A percentile compares a stretch with the other conserved stretches of the same genome.
Evolutionary conservation across 2,888 invertebrate species (phyloP).

Genomic region (Cacoxenus indagator): DNA sequence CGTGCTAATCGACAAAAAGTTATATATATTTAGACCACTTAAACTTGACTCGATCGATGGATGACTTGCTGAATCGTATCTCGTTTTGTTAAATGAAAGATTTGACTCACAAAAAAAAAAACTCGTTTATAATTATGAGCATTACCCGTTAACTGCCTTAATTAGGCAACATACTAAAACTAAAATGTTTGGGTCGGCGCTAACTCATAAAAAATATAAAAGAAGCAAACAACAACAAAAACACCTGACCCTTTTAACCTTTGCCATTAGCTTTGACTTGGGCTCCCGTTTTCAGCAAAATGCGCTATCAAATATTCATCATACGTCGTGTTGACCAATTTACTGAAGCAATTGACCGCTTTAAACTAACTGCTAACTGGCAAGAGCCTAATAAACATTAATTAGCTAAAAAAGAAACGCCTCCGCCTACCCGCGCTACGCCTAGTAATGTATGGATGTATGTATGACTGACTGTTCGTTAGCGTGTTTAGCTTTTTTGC

Average conservation of each 20-base stretch:
- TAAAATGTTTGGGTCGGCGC: no score
- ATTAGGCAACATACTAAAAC: no score
- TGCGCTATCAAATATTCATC: slow-evolving; percentile 35
- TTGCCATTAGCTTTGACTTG: slow-evolving; percentile 24
- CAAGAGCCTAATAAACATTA: slow-evolving; percentile 9
- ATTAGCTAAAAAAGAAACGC: neutral
- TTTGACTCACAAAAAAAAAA: neutral
- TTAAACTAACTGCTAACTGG: slow-evolving; percentile 16
- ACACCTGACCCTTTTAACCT: neutral
- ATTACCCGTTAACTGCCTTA: neutral
- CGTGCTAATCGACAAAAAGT: no score
- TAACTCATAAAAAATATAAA: no score
- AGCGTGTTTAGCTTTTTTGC: neutral
- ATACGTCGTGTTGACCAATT: slow-evolving; percentile 13
- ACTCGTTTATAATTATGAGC: neutral
- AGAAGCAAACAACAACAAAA: no score
- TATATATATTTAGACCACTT: neutral
- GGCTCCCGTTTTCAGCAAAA: slow-evolving; percentile 37
- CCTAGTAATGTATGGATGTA: neutral
- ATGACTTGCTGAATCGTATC: slow-evolving; percentile 5
- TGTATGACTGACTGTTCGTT: no score
- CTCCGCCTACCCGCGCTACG: neutral
- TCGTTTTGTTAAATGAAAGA: neutral
- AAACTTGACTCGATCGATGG: neutral
- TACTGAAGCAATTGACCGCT: neutral